Evolutionary conservation across 1,140 invertebrate genomes (phyloP), one percentile per base, ranked within the genome.

Genomic region (Agrilus planipennis): DNA sequence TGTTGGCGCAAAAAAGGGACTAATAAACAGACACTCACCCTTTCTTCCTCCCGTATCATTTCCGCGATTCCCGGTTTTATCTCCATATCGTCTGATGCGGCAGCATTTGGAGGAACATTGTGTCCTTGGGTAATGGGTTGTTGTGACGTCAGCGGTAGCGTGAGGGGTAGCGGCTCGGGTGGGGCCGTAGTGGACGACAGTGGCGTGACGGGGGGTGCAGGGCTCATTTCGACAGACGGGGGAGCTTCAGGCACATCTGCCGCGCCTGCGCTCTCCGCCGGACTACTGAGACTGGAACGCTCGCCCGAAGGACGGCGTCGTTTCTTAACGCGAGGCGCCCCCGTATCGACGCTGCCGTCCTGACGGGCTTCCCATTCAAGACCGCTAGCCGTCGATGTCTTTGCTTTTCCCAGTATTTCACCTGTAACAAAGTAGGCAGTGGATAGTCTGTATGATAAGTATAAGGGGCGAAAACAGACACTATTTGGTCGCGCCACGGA

Each of bases 41-140:
- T 73, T 76, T 90, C 87, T 68, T 90, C 88, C 71, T 91, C 88
- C 61, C 86, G 83, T 57, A 91, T 91, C 84, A 91, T 89, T 69
- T 91, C 88, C 20, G 85, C 85, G 67, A 91, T 91, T 64, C 86
- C 88, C 4, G 88, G 88, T 53, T 89, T 85, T 64, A 91, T 87
- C 69, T 90, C 87, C 63, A 87, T 75, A 61, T 90, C 86, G 54
- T 89, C 86, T 50, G 62, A 40, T 39, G 51, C 36, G n/a, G n/a
- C n/a, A n/a, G n/a, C n/a, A n/a, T n/a, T n/a, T n/a, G n/a, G n/a
- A n/a, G n/a, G n/a, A n/a, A n/a, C n/a, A n/a, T n/a, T n/a, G 36
- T 46, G 27, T 39, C 44, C 32, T 51, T 60, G 39, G 46, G 55
- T 41, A 16, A 56, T 44, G 31, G 49, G 51, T 31, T 54, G 50